Percentiles rank a stretch among this genome's conserved stretches.
These are phyloP conservation scores for Nemapogon koenigi DNA, from an alignment of 2,888 invertebrate species.

Conservation along the genomic window DNA sequence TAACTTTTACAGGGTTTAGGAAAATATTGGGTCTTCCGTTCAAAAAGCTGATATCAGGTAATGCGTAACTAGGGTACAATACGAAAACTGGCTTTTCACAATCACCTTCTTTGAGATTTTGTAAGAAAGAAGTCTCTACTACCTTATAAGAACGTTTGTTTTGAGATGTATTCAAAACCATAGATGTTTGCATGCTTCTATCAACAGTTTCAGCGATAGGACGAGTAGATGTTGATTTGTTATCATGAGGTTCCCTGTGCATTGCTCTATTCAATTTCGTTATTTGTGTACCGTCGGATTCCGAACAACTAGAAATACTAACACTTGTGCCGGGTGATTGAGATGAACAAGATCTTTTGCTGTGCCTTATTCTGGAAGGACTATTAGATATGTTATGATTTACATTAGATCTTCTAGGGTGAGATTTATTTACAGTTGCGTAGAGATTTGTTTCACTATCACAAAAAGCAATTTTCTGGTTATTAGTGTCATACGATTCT, in stretches of 20 bases:
- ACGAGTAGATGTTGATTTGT: constrained; percentile 58
- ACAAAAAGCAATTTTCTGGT: constrained; percentile 33
- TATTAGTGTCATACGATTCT: constrained; percentile 26
- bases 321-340: constrained; percentile 60
- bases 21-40: constrained; percentile 69
- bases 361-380: constrained; percentile 43
- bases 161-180: constrained; percentile 35
- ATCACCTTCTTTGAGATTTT: constrained; percentile 70
- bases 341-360: constrained; percentile 48
- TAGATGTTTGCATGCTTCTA: constrained; percentile 78
- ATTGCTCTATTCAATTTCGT: constrained; percentile 49
- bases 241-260: constrained; percentile 42
- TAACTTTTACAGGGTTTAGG: constrained; percentile 73
- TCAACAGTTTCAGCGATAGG: constrained; percentile 67
- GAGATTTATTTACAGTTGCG: constrained; percentile 54
- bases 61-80: constrained; percentile 88
- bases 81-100: constrained; percentile 83
- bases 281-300: constrained; percentile 60
- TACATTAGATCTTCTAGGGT: constrained; percentile 39
- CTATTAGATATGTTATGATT: constrained; percentile 64
- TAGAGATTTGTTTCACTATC: constrained; percentile 51
- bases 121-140: constrained; percentile 74
- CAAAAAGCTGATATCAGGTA: constrained; percentile 88
- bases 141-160: constrained; percentile 65
- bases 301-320: constrained; percentile 61